Conservation (phyloP, 2,113 vertebrate genomes). For the Grammomys dolichurus region DNA sequence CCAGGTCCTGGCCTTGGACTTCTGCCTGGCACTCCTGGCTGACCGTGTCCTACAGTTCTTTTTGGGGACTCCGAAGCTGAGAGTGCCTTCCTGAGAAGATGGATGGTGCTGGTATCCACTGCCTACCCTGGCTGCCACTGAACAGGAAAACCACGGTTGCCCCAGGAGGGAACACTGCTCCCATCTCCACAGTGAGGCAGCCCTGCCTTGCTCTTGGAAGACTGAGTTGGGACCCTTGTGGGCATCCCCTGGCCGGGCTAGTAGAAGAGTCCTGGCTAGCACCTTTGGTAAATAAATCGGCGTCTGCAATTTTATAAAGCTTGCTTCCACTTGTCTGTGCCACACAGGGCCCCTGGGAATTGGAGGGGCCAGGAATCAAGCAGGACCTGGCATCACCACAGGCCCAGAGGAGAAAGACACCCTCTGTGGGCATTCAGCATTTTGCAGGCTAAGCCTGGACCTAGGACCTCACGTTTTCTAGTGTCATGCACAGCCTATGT, state of each 20-base stretch:
- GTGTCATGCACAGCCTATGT: not conserved
- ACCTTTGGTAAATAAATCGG: constrained; percentile 86
- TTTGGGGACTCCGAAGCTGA: constrained; percentile 93
- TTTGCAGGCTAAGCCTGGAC: not conserved
- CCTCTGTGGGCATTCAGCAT: not conserved
- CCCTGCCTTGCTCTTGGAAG: constrained; percentile 16
- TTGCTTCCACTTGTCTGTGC: not conserved
- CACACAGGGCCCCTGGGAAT: not conserved
- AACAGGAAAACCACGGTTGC: not conserved
- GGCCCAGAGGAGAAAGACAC: not conserved
- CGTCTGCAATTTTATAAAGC: constrained; percentile 79
- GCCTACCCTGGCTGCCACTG: not conserved
- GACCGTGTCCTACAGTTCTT: constrained; percentile 95
- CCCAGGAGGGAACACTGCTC: constrained; percentile 27
- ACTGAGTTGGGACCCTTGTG: constrained; percentile 43
- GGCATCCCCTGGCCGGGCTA: constrained; percentile 32
- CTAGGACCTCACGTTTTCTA: not conserved
- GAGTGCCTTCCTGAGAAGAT: constrained; percentile 94
- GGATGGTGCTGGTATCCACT: constrained; percentile 21
- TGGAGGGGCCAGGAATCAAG: not conserved
- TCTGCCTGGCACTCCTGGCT: constrained; percentile 91
- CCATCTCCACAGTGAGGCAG: not conserved
- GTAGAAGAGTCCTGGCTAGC: constrained; percentile 20
- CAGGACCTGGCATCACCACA: not conserved
- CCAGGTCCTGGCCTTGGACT: constrained; percentile 93